Percentiles rank a stretch among this genome's conserved stretches.
Evolutionary conservation across 2,888 invertebrate genomes (phyloP).

Genomic region (Girardia tigrina): DNA sequence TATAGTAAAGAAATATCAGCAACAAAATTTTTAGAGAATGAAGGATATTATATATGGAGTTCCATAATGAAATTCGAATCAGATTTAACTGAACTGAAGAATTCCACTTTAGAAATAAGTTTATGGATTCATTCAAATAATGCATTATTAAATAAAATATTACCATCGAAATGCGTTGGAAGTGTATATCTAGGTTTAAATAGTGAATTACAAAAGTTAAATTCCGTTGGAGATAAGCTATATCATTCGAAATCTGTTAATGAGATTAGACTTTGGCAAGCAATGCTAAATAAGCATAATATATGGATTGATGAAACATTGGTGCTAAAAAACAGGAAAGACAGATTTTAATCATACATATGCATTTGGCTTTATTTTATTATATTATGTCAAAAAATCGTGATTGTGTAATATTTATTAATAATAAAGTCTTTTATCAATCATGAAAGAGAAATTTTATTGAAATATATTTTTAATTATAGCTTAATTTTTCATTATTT

Average conservation of each 20-base stretch:
- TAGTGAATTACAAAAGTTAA: background rate
- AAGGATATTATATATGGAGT: background rate
- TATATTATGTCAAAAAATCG: background rate
- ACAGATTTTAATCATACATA: background rate
- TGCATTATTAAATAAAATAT: conserved; percentile 1
- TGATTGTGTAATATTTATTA: background rate
- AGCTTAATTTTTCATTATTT: too few relatives aligned
- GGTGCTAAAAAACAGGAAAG: conserved; percentile 20
- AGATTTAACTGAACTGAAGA: background rate
- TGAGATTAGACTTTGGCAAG: conserved; percentile 15
- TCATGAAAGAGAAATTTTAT: background rate
- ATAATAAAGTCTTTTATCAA: background rate
- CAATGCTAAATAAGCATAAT: conserved; percentile 10
- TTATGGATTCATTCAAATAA: conserved; percentile 15
- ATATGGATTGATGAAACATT: conserved; percentile 4
- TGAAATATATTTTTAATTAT: conserved; percentile 11
- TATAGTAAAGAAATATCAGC: conserved; percentile 8
- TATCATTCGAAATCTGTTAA: conserved; percentile 16
- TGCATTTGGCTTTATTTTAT: conserved; percentile 14
- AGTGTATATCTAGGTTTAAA: background rate
- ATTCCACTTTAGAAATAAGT: background rate
- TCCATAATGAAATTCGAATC: conserved; percentile 13
- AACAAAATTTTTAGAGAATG: background rate
- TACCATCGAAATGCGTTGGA: background rate
- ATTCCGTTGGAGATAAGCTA: background rate